Evolutionary conservation across 2,888 invertebrate species (phyloP).

Genomic region (Lysandra bellargus): DNA sequence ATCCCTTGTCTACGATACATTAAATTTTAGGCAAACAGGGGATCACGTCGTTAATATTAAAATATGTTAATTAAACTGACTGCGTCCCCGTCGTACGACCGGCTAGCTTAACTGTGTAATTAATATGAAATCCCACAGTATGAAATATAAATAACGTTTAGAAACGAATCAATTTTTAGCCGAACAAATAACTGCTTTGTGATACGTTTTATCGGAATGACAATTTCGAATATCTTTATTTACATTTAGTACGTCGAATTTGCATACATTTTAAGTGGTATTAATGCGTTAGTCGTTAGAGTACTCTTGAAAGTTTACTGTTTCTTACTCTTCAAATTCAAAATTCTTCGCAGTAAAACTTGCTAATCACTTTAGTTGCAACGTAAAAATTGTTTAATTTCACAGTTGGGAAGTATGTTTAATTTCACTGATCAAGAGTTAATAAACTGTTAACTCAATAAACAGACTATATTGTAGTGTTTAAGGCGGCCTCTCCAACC

Average conservation of each 20-base stretch:
- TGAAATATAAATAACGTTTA: background rate
- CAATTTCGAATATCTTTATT: background rate
- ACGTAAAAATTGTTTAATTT: too few relatives aligned
- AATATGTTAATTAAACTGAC: constrained; percentile 28
- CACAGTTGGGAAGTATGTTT: too few relatives aligned
- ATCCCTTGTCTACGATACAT: constrained; percentile 16
- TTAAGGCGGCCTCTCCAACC: too few relatives aligned
- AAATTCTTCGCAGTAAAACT: too few relatives aligned
- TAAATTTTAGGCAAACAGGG: constrained; percentile 21
- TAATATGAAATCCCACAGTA: constrained; percentile 22
- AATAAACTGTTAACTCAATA: too few relatives aligned
- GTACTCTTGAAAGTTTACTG: too few relatives aligned
- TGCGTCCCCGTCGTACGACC: background rate
- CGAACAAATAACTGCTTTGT: background rate
- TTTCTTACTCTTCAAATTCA: too few relatives aligned
- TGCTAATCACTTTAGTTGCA: too few relatives aligned
- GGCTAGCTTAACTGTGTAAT: constrained; percentile 14
- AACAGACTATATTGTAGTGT: too few relatives aligned
- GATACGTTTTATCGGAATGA: background rate
- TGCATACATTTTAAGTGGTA: background rate
- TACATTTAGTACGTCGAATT: background rate
- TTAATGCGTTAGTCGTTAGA: too few relatives aligned
- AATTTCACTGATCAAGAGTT: too few relatives aligned
- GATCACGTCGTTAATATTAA: constrained; percentile 20
- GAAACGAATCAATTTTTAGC: background rate